Conservation (phyloP, 2,888 invertebrate species). For the Phyto melanocephala region DNA sequence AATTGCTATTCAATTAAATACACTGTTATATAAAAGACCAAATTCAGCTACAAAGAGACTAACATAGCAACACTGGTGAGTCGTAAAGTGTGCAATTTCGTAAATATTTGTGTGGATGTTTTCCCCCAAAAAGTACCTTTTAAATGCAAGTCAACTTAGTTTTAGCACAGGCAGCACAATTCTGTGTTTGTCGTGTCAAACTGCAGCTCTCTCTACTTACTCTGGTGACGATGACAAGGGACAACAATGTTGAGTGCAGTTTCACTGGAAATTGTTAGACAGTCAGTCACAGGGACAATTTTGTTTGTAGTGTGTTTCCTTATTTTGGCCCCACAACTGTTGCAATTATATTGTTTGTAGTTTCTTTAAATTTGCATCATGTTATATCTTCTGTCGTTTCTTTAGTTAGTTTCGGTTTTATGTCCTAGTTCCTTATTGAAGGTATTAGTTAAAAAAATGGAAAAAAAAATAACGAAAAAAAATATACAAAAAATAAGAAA, state of each 20-base stretch:
- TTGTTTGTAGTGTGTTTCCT: slow-evolving; percentile 38
- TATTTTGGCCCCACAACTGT: slow-evolving; percentile 54
- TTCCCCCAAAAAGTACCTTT: not conserved
- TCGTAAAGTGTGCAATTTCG: no score
- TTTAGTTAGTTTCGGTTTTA: not conserved
- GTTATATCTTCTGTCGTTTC: not conserved
- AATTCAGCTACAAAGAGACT: no score
- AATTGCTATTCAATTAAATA: no score
- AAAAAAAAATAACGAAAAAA: not conserved
- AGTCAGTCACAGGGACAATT: not conserved
- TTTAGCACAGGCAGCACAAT: slow-evolving; percentile 33
- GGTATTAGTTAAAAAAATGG: not conserved
- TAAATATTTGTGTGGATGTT: not conserved
- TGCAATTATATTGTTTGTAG: slow-evolving; percentile 40
- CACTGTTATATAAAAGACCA: no score
- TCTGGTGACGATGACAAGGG: slow-evolving; percentile 1
- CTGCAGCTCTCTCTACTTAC: not conserved
- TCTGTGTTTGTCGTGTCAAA: slow-evolving; percentile 31
- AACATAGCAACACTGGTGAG: no score
- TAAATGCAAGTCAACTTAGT: slow-evolving; percentile 40
- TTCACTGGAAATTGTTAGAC: not conserved
- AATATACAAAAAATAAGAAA: not conserved
- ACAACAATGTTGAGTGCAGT: slow-evolving; percentile 9
- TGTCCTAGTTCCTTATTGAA: slow-evolving; percentile 9
- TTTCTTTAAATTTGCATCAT: not conserved